Base-by-base conservation (phyloP, 2,113 vertebrate genomes). In the Mugil cephalus region DNA sequence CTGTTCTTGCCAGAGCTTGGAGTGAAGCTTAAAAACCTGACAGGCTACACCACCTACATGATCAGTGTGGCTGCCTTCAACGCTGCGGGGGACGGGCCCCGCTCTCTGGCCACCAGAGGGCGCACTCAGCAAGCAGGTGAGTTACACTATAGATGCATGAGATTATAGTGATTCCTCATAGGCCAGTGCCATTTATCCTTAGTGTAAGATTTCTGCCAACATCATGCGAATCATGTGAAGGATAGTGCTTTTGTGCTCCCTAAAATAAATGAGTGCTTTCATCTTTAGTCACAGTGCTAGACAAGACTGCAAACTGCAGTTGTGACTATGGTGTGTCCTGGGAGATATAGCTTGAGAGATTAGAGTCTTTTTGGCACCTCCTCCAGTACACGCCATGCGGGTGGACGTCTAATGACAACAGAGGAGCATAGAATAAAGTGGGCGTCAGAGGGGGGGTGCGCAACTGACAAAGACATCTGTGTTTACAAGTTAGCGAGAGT, bases 101-200 rank as follows among this genome's bases (percentile, higher is more conserved):
- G 94, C 61, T 97, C 96, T 74, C 1, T 90, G 35, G 93, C 97
- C 0, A 93, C 95, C 83, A 91, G 87, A 81, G 96, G 94, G 72
- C 94, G 94, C 91, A 99, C 98, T 8, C 97, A 97, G 92, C 96
- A 98, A 96, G 97, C 97, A 95, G 97, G 97, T 98, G 86, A 82
- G 92, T 52, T 30, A 30, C n/a, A n/a, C 51, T 24, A 11, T 69
- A 65, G 65, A 66, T 61, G 58, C 74, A 84, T 77, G 82, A 65
- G 64, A 52, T 39, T 13, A 52, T 38, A 14, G 14, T 35, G 38
- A 35, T 62, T 4, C 18, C 36, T 65, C 21, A 42, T 43, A 69
- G 47, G 24, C 39, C 10, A 6, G 18, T 4, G 50, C 43, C 48
- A 17, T 70, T 70, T 46, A 42, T 36, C 12, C 42, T 46, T 42